Base-by-base conservation (phyloP, 2,888 invertebrate species). In the Reticulitermes lucifugus region DNA sequence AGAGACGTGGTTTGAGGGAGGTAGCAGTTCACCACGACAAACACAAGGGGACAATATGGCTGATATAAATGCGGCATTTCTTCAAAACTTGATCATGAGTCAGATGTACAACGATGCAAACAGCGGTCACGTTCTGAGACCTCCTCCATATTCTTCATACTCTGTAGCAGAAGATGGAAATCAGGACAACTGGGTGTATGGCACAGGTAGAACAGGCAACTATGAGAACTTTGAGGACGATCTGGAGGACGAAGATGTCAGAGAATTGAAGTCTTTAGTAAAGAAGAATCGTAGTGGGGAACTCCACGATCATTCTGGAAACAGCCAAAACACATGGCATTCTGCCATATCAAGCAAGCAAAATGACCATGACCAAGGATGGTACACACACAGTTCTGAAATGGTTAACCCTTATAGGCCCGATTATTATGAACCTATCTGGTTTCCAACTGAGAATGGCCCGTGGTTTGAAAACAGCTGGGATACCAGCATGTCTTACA, bases 51-150 rank as follows among this genome's bases (percentile, higher is more conserved):
- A 89, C 77, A 86, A 87, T 9, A 88, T 90, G 25, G 91, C 91
- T 60, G 91, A 91, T 84, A 91, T 90, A 7, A 94, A 93, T 89
- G 94, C 94, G 84, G 93, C 94, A 81, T 94, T 95, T 89, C 91
- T 95, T 84, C 93, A 94, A 89, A 95, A 95, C 89, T 91, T 95
- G 86, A 94, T 94, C 88, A 92, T 94, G 87, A 93, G 94, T 2
- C 94, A 94, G 90, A 93, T 94, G 93, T 93, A 93, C 88, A 93
- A 93, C 89, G 93, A 94, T 88, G 93, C 93, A 0, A 65, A 43
- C 41, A 41, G 60, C 12, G 83, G 77, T 2, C 55, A 43, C 2
- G 21, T 55, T n/a, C 18, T 46, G 75, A 35, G 80, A 71, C 71
- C 55, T 35, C 77, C 73, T 25, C 81, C 65, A 7, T 80, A 81